Evolutionary conservation across 53 echinoderm and acorn worm species (phyloP).

Genomic region (Paelopatides confundens): DNA sequence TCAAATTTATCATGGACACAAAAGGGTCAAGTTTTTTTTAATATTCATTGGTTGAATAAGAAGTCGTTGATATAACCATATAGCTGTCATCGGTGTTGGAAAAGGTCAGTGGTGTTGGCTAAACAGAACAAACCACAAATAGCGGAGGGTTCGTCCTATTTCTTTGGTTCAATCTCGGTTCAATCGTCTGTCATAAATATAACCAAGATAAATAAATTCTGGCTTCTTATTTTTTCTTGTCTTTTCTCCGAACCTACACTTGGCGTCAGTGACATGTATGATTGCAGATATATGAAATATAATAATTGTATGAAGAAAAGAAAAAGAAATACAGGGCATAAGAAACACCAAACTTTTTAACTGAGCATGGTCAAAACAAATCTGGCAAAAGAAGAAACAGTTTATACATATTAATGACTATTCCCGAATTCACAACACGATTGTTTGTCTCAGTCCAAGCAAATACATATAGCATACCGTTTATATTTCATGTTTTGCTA

Average conservation of each 20-base stretch:
- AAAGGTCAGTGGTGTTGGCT: not conserved
- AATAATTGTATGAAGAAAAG: no score
- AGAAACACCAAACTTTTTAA: no score
- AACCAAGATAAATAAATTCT: not conserved
- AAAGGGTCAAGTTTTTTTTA: constrained; percentile 20
- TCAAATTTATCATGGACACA: not conserved
- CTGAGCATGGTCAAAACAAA: no score
- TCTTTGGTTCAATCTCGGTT: not conserved
- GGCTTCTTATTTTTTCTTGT: not conserved
- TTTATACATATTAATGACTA: no score
- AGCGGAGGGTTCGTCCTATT: not conserved
- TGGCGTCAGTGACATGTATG: no score
- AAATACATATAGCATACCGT: no score
- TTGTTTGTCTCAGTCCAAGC: no score
- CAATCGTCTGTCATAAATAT: not conserved
- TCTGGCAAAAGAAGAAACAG: no score
- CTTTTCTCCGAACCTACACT: not conserved
- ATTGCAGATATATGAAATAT: no score
- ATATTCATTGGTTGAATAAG: not conserved
- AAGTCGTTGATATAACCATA: not conserved
- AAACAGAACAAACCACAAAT: constrained; percentile 1
- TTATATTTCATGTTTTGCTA: no score
- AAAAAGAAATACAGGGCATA: no score
- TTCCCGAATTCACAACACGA: no score
- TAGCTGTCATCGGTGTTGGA: constrained; percentile 16